phyloP scores from a whole-genome alignment of 2,888 invertebrate genomes.

The Andrena flavipes region DNA sequence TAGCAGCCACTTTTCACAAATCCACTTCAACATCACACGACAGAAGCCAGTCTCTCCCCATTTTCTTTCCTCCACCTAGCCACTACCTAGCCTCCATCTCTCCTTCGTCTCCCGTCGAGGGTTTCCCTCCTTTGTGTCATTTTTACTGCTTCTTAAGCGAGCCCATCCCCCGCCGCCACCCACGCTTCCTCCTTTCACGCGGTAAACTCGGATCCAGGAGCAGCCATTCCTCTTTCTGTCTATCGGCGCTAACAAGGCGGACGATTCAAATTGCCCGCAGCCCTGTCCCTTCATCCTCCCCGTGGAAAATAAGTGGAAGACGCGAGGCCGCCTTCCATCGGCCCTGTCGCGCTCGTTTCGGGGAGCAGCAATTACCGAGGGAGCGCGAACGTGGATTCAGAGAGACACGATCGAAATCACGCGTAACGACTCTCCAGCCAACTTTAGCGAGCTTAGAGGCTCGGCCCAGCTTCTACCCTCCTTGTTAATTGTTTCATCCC shows the following conservation, averaged over 20 bases:
- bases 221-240: conserved; percentile 61
- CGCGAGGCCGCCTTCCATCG: conserved; percentile 12
- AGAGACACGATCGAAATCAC: conserved; percentile 65
- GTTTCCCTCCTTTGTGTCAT: conserved; percentile 51
- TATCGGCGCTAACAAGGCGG: conserved; percentile 76
- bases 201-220: conserved; percentile 47
- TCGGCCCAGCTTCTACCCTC: background rate
- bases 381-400: conserved; percentile 54
- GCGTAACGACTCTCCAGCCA: conserved; percentile 55
- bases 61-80: conserved; percentile 36
- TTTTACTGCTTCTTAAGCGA: conserved; percentile 57
- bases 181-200: conserved; percentile 7
- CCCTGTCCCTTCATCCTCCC: conserved; percentile 29
- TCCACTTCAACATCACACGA: conserved; percentile 63
- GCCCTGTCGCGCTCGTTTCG: conserved; percentile 46
- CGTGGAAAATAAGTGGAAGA: conserved; percentile 17
- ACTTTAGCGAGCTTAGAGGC: conserved; percentile 30
- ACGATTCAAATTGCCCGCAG: conserved; percentile 73
- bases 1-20: conserved; percentile 71
- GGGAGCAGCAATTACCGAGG: conserved; percentile 65
- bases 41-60: conserved; percentile 27
- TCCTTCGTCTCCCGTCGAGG: conserved; percentile 13
- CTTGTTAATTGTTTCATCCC: conserved; percentile 9
- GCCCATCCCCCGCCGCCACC: background rate
- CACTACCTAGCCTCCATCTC: background rate